Percentiles rank a stretch among this genome's conserved stretches.
Evolutionary conservation across 2,888 invertebrate species (phyloP).

Genomic region (Blastobasis adustella): DNA sequence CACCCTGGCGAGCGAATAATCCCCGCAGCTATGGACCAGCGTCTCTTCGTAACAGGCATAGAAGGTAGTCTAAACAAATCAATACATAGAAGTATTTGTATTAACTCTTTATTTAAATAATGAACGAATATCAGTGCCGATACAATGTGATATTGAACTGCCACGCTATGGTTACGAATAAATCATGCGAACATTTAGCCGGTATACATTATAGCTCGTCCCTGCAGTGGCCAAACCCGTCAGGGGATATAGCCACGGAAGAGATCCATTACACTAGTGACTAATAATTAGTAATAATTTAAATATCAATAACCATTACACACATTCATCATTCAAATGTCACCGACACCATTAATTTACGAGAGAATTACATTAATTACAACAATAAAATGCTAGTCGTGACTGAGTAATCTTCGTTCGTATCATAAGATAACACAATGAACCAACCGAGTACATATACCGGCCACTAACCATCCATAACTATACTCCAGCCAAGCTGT

Average conservation of each 20-base stretch:
- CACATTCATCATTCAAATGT: constrained; percentile 2
- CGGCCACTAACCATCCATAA: no score
- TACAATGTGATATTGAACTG: constrained; percentile 44
- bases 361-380: constrained; percentile 19
- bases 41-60: no score
- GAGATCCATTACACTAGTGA: neutral
- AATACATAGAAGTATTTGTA: constrained; percentile 20
- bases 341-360: constrained; percentile 10
- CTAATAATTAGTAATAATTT: neutral
- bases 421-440: constrained; percentile 6
- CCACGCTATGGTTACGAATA: constrained; percentile 43
- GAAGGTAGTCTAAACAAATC: no score
- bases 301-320: neutral
- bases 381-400: constrained; percentile 11
- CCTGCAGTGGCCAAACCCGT: neutral
- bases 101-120: constrained; percentile 56
- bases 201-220: neutral
- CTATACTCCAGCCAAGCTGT: no score
- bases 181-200: constrained; percentile 23
- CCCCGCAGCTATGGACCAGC: no score
- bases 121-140: constrained; percentile 51
- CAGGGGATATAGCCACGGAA: neutral
- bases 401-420: neutral
- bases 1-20: no score
- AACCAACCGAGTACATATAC: no score